A percentile compares a stretch with the other conserved stretches of the same genome.
Conservation (phyloP, 2,113 vertebrate species). For the Phocoena sinus region DNA sequence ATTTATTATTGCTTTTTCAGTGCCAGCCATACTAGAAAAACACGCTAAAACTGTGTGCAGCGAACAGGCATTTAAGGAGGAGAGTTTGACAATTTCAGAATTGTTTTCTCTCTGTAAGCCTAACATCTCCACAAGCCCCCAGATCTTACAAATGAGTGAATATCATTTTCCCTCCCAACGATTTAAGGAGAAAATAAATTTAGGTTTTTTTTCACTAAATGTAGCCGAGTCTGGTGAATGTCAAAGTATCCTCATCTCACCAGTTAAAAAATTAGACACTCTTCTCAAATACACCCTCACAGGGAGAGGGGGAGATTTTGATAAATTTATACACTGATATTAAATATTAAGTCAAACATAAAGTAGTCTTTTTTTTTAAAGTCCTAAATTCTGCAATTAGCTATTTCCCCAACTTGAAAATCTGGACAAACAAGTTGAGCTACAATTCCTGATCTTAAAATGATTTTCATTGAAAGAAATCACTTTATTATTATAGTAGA, state of each 20-base stretch:
- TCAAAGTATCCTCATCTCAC: not conserved
- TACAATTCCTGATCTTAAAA: not conserved
- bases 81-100: conserved; percentile 19
- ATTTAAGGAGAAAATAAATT: not conserved
- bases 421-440: not conserved
- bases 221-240: not conserved
- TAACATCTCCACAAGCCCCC: not conserved
- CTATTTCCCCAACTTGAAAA: not conserved
- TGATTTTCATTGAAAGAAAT: not conserved
- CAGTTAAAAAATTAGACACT: not conserved
- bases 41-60: conserved; percentile 20
- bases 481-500: not conserved
- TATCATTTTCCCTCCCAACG: not conserved
- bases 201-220: conserved; percentile 8
- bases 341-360: conserved; percentile 1
- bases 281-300: not conserved
- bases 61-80: conserved; percentile 41
- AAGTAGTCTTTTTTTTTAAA: not conserved
- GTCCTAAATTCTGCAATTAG: not conserved
- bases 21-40: conserved; percentile 51
- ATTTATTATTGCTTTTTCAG: conserved; percentile 81
- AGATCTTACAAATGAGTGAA: not conserved
- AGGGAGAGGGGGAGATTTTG: rapidly evolving
- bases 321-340: not conserved
- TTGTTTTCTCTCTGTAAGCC: not conserved